phyloP scores from a whole-genome alignment of 2,888 invertebrate genomes.

The Salticus scenicus region DNA sequence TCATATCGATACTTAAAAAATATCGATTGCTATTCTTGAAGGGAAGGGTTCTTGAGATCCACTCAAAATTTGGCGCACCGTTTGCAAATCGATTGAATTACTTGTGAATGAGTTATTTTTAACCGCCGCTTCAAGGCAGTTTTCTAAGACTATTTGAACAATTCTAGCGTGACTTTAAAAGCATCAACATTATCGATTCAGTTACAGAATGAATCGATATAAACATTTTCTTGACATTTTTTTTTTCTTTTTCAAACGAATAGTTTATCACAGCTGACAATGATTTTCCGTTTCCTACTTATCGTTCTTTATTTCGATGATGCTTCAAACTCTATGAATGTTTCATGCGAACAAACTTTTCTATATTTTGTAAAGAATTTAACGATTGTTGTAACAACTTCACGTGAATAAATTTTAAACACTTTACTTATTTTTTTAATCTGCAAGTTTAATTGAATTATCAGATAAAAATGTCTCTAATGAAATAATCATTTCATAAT shows the following conservation, averaged over 20 bases:
- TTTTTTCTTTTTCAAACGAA: not conserved
- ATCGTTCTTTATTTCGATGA: not conserved
- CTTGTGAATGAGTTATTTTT: conserved; percentile 30
- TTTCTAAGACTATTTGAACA: not conserved
- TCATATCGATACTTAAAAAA: not conserved
- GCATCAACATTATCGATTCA: conserved; percentile 26
- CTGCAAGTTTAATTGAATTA: no score
- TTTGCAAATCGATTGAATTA: conserved; percentile 12
- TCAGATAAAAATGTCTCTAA: no score
- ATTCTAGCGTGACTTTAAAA: conserved; percentile 19
- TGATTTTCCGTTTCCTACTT: not conserved
- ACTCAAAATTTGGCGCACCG: not conserved
- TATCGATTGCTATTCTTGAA: not conserved
- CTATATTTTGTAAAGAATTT: no score
- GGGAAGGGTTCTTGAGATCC: not conserved
- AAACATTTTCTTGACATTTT: not conserved
- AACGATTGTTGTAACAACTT: no score
- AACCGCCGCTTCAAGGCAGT: conserved; percentile 7
- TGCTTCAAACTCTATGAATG: not conserved
- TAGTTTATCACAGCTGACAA: conserved; percentile 3
- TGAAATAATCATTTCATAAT: no score
- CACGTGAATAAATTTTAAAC: not conserved
- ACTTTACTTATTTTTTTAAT: not conserved
- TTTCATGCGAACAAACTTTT: not conserved
- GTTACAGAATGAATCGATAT: not conserved